A percentile compares a stretch with the other conserved stretches of the same genome.
Conservation (phyloP, 2,888 invertebrate species). For the Temnothorax unifasciatus region DNA sequence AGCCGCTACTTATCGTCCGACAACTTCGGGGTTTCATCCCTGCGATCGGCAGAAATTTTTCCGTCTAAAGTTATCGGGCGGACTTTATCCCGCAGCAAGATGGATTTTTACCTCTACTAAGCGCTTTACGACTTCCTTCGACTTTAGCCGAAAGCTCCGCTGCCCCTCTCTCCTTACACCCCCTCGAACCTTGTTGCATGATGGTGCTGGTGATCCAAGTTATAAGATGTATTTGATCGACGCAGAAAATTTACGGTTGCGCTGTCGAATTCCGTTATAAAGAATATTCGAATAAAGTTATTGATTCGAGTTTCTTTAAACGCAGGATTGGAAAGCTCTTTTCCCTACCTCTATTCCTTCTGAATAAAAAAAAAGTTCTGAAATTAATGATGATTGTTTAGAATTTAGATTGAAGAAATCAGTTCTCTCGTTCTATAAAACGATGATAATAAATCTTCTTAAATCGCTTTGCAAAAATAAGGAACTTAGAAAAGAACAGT, state of each 20-base stretch:
- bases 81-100: slow-evolving; percentile 44
- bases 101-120: slow-evolving; percentile 35
- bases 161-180: neutral
- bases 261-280: slow-evolving; percentile 18
- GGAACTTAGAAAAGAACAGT: neutral
- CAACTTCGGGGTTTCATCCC: slow-evolving; percentile 42
- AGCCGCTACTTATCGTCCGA: slow-evolving; percentile 57
- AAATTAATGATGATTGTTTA: neutral
- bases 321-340: neutral
- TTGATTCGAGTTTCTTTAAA: neutral
- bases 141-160: slow-evolving; percentile 19
- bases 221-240: slow-evolving; percentile 20
- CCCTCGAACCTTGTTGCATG: neutral
- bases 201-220: neutral
- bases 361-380: neutral
- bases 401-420: neutral
- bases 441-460: neutral
- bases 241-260: slow-evolving; percentile 15
- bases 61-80: slow-evolving; percentile 46
- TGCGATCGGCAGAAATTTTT: slow-evolving; percentile 55
- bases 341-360: neutral
- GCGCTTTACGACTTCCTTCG: slow-evolving; percentile 39
- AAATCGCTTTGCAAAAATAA: neutral
- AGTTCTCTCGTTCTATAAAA: neutral
- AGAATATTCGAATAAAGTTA: neutral